phyloP scores from a whole-genome alignment of 1,140 invertebrate genomes.

The Drosophila sucinea region DNA sequence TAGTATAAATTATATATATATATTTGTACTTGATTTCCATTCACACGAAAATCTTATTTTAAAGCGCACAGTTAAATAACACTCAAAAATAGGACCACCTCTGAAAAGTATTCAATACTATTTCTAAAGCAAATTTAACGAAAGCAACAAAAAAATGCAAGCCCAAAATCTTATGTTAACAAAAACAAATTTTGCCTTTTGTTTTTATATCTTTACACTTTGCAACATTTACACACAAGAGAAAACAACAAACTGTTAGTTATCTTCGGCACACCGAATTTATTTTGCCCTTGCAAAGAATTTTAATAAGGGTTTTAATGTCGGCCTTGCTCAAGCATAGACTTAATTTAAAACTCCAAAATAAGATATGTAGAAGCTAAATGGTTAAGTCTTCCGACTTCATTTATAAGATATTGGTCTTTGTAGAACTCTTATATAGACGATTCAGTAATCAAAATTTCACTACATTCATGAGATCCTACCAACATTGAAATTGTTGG shows the following conservation, averaged over 20 bases:
- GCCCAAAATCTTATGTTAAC: not conserved
- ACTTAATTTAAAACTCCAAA: no score
- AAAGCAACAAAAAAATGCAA: constrained; percentile 9
- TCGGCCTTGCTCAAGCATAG: no score
- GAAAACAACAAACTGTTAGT: constrained; percentile 34
- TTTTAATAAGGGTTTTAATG: not conserved
- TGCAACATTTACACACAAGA: constrained; percentile 44
- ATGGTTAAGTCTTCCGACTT: no score
- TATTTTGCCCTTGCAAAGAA: not conserved
- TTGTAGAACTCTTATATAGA: no score
- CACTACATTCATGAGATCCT: no score
- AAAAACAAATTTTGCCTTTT: constrained; percentile 19
- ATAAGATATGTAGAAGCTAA: no score
- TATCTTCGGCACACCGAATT: not conserved
- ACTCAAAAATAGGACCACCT: constrained; percentile 65
- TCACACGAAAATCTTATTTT: constrained; percentile 30
- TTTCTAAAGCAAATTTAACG: constrained; percentile 39
- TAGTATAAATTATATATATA: constrained; percentile 39
- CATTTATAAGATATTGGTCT: no score
- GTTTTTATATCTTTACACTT: constrained; percentile 52
- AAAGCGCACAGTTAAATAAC: constrained; percentile 34
- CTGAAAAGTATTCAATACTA: constrained; percentile 69
- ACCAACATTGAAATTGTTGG: no score
- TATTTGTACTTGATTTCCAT: constrained; percentile 22
- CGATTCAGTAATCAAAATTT: no score